Percentiles rank a stretch among this genome's conserved stretches.
phyloP scores from a whole-genome alignment of 2,797 vertebrate genomes.

The Dromococcyx pavoninus region DNA sequence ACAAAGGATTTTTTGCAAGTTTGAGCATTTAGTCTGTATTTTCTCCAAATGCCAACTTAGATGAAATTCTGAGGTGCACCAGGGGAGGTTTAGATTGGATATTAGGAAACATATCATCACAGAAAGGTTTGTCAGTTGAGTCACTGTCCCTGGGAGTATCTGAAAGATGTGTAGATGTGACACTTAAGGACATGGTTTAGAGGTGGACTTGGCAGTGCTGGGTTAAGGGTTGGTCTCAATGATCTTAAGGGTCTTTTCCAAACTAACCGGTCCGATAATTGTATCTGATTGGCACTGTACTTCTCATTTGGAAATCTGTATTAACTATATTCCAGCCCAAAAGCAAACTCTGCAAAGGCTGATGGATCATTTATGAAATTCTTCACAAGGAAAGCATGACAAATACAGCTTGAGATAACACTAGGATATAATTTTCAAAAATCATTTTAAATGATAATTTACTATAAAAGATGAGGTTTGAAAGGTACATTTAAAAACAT shows the following conservation, averaged over 20 bases:
- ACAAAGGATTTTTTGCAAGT: not conserved
- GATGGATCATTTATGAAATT: not conserved
- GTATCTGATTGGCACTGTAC: not conserved
- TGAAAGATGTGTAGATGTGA: too few species aligned
- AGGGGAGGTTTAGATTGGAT: too few species aligned
- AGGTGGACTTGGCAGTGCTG: too few species aligned
- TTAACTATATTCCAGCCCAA: not conserved
- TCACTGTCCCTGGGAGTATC: too few species aligned
- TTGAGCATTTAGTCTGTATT: not conserved
- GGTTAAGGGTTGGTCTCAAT: not conserved
- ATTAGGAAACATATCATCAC: too few species aligned
- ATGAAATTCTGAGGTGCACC: not conserved
- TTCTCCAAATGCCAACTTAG: not conserved
- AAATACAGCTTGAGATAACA: not conserved
- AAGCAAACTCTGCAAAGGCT: not conserved
- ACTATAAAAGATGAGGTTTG: not conserved
- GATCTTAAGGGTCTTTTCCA: not conserved
- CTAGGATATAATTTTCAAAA: not conserved
- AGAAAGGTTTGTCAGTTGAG: too few species aligned
- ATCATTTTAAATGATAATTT: not conserved
- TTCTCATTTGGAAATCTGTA: not conserved
- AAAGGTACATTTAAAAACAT: not conserved
- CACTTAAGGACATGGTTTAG: too few species aligned
- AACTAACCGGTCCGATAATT: not conserved
- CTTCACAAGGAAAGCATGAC: not conserved